Evolutionary conservation across 2,888 invertebrate species (phyloP).

Genomic region (Lymantria monacha): DNA sequence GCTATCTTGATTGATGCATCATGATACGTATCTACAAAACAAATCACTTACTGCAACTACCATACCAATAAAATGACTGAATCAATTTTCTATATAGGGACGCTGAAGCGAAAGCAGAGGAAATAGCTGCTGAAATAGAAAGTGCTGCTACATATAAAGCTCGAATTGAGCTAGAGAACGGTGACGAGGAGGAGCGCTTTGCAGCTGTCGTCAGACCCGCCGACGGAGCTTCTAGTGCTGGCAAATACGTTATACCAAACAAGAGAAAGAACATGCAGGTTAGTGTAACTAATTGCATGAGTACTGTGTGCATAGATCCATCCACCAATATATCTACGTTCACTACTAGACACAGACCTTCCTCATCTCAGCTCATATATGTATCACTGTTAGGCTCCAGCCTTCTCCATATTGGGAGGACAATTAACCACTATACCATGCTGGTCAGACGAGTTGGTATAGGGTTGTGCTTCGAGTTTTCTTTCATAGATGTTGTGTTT

Average conservation of each 20-base stretch:
- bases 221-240: conserved; percentile 49
- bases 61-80: no score
- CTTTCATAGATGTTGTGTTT: no score
- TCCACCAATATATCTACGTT: background rate
- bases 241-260: conserved; percentile 90
- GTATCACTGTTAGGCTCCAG: no score
- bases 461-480: no score
- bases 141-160: conserved; percentile 91
- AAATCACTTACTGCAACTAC: no score
- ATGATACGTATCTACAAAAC: no score
- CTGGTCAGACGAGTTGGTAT: no score
- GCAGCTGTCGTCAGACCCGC: conserved; percentile 90
- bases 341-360: no score
- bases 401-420: no score
- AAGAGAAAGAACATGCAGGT: conserved; percentile 87
- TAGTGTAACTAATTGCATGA: conserved; percentile 7
- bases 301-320: background rate
- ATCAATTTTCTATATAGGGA: conserved; percentile 62
- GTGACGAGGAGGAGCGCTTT: conserved; percentile 93
- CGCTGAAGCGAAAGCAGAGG: conserved; percentile 92
- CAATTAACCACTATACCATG: no score
- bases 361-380: no score
- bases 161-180: conserved; percentile 94
- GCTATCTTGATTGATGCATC: no score
- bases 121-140: conserved; percentile 96